A percentile compares a stretch with the other conserved stretches of the same genome.
These are phyloP conservation scores for Dendrolimus punctatus DNA, from an alignment of 1,140 invertebrate species.

Conservation along the genomic window DNA sequence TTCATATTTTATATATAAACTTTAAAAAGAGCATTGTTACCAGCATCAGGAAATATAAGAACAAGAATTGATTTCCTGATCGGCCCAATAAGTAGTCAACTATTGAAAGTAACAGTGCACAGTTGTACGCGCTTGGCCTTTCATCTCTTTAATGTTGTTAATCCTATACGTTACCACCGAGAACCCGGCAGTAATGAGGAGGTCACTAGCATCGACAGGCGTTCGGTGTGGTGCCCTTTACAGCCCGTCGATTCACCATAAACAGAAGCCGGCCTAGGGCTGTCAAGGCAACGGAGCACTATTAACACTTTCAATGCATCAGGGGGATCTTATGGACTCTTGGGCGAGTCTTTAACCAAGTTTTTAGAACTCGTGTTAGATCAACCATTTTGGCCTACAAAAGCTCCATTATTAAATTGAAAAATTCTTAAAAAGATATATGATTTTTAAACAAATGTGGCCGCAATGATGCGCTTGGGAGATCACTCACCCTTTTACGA, in stretches of 20 bases:
- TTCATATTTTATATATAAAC: too few species aligned
- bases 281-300: conserved; percentile 2
- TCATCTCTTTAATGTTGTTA: conserved; percentile 29
- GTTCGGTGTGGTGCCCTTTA: conserved; percentile 45
- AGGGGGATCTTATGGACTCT: neutral
- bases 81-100: conserved; percentile 19
- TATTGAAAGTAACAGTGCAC: conserved; percentile 15
- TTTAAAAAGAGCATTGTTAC: conserved; percentile 1
- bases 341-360: too few species aligned
- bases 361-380: too few species aligned
- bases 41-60: conserved; percentile 15
- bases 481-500: too few species aligned
- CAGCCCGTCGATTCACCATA: conserved; percentile 34
- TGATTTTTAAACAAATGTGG: too few species aligned
- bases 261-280: conserved; percentile 25
- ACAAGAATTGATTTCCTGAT: conserved; percentile 25
- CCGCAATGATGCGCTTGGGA: too few species aligned
- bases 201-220: conserved; percentile 31
- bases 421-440: too few species aligned
- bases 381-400: too few species aligned
- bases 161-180: conserved; percentile 22
- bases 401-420: too few species aligned
- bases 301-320: neutral
- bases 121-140: conserved; percentile 23
- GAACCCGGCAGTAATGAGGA: conserved; percentile 47